Conservation (phyloP, 2,797 vertebrate genomes). For the Acipenser transmontanus region DNA sequence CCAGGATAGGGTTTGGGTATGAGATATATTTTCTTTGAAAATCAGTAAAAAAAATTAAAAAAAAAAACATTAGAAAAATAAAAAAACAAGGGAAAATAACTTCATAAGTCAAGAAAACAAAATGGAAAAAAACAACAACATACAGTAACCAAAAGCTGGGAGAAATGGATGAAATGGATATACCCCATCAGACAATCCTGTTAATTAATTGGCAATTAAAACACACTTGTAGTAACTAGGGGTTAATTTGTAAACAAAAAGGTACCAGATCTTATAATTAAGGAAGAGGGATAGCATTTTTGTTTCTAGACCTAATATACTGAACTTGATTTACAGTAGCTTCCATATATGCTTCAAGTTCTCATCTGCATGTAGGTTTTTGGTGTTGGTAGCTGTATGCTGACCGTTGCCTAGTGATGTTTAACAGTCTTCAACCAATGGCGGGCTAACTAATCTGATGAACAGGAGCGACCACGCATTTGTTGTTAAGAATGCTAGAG, state of each 20-base stretch:
- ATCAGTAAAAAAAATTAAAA: not conserved
- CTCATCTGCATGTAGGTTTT: no score
- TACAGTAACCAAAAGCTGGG: not conserved
- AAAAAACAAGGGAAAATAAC: not conserved
- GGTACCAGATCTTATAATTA: no score
- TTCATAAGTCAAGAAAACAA: not conserved
- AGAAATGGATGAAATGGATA: not conserved
- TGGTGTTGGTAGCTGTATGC: no score
- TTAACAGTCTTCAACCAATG: no score
- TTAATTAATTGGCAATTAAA: not conserved
- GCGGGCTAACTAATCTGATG: no score
- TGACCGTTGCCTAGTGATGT: no score
- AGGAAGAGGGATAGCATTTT: no score
- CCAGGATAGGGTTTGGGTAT: not conserved
- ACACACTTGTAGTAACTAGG: not conserved
- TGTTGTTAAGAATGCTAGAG: no score
- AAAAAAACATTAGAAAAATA: not conserved
- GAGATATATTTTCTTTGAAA: not conserved
- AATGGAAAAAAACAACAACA: not conserved
- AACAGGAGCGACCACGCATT: no score
- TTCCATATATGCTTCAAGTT: no score
- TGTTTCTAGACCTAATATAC: no score
- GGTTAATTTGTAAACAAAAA: not conserved
- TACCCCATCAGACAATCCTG: not conserved
- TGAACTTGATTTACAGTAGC: no score